A percentile compares a stretch with the other conserved stretches of the same genome.
Evolutionary conservation across 2,888 invertebrate genomes (phyloP).

Genomic region (Epinotia ramella): DNA sequence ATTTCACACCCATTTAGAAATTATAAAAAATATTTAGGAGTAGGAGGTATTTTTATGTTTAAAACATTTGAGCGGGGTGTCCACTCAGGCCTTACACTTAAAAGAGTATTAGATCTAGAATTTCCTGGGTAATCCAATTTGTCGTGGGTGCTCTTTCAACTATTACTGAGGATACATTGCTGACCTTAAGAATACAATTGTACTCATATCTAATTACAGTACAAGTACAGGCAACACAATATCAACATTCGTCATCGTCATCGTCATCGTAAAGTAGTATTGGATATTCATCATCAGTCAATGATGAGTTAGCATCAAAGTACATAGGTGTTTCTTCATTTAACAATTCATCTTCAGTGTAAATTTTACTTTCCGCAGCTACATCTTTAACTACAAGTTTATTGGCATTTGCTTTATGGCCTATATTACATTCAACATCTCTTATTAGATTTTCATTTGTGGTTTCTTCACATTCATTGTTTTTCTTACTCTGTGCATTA

Average conservation of each 20-base stretch:
- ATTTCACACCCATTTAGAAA: too few relatives aligned
- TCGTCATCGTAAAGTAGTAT: slow-evolving; percentile 9
- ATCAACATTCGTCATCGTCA: neutral
- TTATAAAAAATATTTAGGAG: too few relatives aligned
- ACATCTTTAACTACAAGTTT: neutral
- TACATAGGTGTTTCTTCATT: neutral
- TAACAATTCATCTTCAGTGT: slow-evolving; percentile 31
- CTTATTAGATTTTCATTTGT: neutral
- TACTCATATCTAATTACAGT: too few relatives aligned
- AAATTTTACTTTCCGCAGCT: neutral
- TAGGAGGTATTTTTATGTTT: too few relatives aligned
- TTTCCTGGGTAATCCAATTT: too few relatives aligned
- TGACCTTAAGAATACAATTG: neutral
- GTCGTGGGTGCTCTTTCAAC: too few relatives aligned
- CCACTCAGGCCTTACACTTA: too few relatives aligned
- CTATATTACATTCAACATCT: neutral
- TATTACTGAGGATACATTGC: too few relatives aligned
- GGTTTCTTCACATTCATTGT: neutral
- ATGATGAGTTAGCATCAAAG: neutral
- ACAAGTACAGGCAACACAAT: too few relatives aligned
- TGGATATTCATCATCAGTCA: slow-evolving; percentile 19
- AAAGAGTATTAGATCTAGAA: too few relatives aligned
- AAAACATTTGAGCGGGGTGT: too few relatives aligned
- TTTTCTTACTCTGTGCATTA: neutral
- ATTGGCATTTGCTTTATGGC: neutral